Percentiles rank a stretch among this genome's conserved stretches.
phyloP scores from a whole-genome alignment of 2,888 invertebrate species.

The Pseudococcus viburni region DNA sequence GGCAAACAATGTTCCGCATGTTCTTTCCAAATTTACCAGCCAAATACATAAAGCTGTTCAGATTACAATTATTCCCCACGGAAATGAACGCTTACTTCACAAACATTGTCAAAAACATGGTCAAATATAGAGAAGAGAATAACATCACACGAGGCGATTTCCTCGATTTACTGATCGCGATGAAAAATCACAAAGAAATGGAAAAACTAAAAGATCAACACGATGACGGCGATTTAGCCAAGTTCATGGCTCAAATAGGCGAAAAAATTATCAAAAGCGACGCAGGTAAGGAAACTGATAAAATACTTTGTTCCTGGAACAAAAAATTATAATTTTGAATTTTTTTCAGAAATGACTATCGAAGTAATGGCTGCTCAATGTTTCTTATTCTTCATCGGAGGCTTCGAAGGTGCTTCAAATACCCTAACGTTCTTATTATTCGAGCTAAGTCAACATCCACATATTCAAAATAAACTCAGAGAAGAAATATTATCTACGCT shows the following conservation, averaged over 20 bases:
- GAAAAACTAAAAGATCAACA: background rate
- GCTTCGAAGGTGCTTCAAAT: constrained; percentile 75
- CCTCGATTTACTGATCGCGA: constrained; percentile 67
- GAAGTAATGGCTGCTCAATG: constrained; percentile 73
- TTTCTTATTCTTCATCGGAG: constrained; percentile 74
- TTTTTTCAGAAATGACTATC: constrained; percentile 72
- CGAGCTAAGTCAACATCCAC: constrained; percentile 74
- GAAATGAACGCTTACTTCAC: constrained; percentile 62
- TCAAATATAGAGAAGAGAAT: constrained; percentile 67
- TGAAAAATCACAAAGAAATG: constrained; percentile 58
- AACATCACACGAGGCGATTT: constrained; percentile 68
- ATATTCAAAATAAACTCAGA: constrained; percentile 73
- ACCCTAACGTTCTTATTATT: constrained; percentile 75
- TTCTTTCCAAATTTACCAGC: background rate
- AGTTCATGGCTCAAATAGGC: constrained; percentile 8
- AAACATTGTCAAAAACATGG: constrained; percentile 66
- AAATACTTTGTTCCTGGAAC: background rate
- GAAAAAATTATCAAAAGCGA: background rate
- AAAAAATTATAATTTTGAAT: too few relatives aligned
- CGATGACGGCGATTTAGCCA: background rate
- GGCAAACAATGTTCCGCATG: background rate
- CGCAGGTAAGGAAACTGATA: background rate
- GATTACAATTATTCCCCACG: background rate
- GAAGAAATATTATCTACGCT: constrained; percentile 73
- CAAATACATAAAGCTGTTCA: background rate